Evolutionary conservation across 2,113 vertebrate genomes (phyloP).

Genomic region (Gambusia holbrooki): DNA sequence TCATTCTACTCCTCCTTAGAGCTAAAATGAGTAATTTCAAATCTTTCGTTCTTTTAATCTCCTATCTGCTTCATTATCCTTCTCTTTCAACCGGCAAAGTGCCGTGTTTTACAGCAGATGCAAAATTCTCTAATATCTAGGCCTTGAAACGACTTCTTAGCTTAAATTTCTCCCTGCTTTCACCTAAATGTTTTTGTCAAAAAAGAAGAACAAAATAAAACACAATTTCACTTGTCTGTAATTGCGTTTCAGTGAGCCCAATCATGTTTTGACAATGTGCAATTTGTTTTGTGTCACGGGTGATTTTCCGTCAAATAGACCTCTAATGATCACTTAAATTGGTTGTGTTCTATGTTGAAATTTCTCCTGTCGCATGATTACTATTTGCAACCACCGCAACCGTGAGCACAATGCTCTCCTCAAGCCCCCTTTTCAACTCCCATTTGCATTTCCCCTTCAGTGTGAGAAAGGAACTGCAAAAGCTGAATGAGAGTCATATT

Average conservation of each 20-base stretch:
- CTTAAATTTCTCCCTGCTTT: conserved; percentile 34
- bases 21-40: conserved; percentile 66
- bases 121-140: conserved; percentile 29
- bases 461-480: conserved; percentile 65
- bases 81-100: conserved; percentile 53
- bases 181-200: conserved; percentile 56
- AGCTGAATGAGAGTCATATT: conserved; percentile 67
- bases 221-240: conserved; percentile 65
- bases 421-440: conserved; percentile 46
- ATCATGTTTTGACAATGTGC: conserved; percentile 64
- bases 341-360: conserved; percentile 79
- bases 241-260: conserved; percentile 70
- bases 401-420: conserved; percentile 55
- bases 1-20: conserved; percentile 45
- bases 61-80: conserved; percentile 45
- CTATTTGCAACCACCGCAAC: conserved; percentile 59
- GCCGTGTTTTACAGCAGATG: conserved; percentile 44
- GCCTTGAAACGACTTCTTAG: conserved; percentile 49
- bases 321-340: conserved; percentile 78
- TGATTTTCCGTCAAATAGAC: conserved; percentile 76
- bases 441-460: conserved; percentile 68
- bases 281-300: conserved; percentile 81
- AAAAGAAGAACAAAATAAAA: conserved; percentile 49
- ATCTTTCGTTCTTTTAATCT: conserved; percentile 45
- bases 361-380: conserved; percentile 67